Base-by-base conservation (phyloP, 2,888 invertebrate genomes). In the Muschampia plurimacula region DNA sequence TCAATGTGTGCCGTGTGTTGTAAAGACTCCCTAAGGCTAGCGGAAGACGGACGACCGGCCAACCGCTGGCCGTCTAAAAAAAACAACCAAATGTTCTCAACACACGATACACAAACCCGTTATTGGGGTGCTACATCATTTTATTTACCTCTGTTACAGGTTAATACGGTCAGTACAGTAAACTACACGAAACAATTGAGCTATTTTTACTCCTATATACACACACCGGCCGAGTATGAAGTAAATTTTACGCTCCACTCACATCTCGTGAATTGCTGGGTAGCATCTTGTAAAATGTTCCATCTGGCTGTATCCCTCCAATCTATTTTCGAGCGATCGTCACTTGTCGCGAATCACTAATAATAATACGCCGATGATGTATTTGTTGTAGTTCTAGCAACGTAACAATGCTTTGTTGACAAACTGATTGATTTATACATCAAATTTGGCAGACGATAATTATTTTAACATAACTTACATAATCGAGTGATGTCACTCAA, bases 41-140 rank as follows among this genome's bases (percentile, higher is more conserved):
- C 86, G 89, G 87, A 90, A 91, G 91, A 92, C 88, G 89, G 83
- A 91, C 88, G 87, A 87, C 82, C 85, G 79, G 84, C 86, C 81
- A 15, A 83, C 83, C 83, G 83, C 82, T 81, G 83, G 83, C 81
- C 84, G 55, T 78, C 82, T 89, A 84, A 91, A 91, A 91, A 92
- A 93, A 93, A 93, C 88, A 93, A 89, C 86, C 91, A 88, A 89
- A 86, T 87, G 87, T 86, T 90, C 82, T 83, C 85, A 89, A 86
- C 89, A 86, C 81, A 83, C 87, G 87, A 86, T 88, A 85, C 87
- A 83, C 84, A 80, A 83, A 84, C 83, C 82, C 85, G 90, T 90
- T 92, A 89, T 90, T 89, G 84, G 88, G 88, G 88, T 85, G 87
- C 89, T 93, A 88, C 91, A 93, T 93, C 91, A 93, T 92, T 86